These are phyloP conservation scores for Drosophila imparisetae DNA, from an alignment of 2,888 invertebrate genomes.

Conservation along the genomic window DNA sequence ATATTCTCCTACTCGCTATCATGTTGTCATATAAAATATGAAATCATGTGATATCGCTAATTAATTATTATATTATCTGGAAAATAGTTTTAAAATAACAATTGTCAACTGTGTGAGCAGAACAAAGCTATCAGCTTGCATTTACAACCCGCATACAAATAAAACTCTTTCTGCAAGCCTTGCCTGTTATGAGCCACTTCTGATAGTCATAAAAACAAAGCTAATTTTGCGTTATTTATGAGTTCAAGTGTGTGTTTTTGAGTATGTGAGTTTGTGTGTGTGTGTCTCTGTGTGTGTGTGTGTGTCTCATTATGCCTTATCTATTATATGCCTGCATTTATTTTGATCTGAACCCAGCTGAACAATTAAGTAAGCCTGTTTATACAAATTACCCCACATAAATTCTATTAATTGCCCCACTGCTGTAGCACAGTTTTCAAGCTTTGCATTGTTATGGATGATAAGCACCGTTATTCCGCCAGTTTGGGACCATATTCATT, in stretches of 20 bases:
- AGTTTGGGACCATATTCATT: background rate
- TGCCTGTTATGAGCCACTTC: conserved; percentile 39
- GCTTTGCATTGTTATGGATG: conserved; percentile 8
- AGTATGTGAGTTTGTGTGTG: background rate
- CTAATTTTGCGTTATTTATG: conserved; percentile 49
- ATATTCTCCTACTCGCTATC: background rate
- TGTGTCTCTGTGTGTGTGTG: background rate
- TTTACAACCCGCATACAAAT: conserved; percentile 5
- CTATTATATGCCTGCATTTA: conserved; percentile 34
- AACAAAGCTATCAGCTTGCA: conserved; percentile 1
- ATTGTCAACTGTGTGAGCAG: background rate
- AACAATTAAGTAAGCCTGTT: conserved; percentile 35
- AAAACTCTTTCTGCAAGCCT: conserved; percentile 42
- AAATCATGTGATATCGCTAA: background rate
- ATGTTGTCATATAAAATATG: background rate
- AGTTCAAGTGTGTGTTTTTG: background rate
- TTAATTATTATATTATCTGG: background rate
- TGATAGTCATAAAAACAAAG: conserved; percentile 2
- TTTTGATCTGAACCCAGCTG: conserved; percentile 31
- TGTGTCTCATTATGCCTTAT: conserved; percentile 17
- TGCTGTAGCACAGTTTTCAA: conserved; percentile 7
- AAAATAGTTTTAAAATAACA: conserved; percentile 3
- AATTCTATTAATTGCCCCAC: conserved; percentile 48
- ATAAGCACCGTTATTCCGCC: conserved; percentile 28
- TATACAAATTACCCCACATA: conserved; percentile 48